These are phyloP conservation scores for Teleiodes luculella DNA, from an alignment of 2,888 invertebrate species.

Conservation along the genomic window DNA sequence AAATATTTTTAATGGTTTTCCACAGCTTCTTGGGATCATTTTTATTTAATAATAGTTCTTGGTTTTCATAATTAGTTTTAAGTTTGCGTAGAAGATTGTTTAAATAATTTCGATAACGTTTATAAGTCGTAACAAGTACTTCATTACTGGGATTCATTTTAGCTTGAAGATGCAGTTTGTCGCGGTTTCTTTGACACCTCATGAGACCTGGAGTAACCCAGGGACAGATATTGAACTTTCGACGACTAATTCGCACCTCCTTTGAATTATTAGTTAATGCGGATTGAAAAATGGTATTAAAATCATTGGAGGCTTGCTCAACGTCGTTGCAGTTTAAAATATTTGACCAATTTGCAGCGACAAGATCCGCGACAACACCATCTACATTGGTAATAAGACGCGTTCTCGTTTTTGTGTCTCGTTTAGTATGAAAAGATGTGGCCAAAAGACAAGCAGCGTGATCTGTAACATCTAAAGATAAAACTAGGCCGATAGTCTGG, in stretches of 20 bases:
- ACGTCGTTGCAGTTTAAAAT: not conserved
- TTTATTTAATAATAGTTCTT: not conserved
- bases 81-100: not conserved
- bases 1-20: not conserved
- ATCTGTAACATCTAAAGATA: not conserved
- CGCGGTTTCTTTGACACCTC: not conserved
- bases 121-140: not conserved
- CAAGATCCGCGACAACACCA: not conserved
- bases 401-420: not conserved
- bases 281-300: not conserved
- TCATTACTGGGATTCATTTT: not conserved
- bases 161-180: not conserved
- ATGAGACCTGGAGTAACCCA: constrained; percentile 6
- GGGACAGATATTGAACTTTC: not conserved
- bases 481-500: not conserved
- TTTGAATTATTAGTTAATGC: not conserved
- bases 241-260: not conserved
- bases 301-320: not conserved
- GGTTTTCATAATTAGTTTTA: not conserved
- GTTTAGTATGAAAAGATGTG: not conserved
- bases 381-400: not conserved
- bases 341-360: not conserved
- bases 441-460: not conserved
- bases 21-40: not conserved
- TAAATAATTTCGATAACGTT: not conserved